Conservation (phyloP, 2,888 invertebrate species). For the Cephus pulcher region DNA sequence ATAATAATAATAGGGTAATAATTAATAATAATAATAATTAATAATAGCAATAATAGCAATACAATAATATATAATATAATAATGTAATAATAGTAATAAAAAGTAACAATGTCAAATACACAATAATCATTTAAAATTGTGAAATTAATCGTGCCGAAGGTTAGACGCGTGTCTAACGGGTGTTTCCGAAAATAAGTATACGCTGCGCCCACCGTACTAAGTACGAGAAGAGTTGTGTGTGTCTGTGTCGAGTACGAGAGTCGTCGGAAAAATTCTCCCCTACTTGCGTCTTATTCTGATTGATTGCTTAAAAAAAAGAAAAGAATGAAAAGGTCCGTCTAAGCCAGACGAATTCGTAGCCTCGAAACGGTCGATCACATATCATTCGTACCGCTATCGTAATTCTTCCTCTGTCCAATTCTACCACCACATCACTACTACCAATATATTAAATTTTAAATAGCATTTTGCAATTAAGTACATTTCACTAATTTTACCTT, state of each 20-base stretch:
- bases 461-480: constrained; percentile 40
- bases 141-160: constrained; percentile 30
- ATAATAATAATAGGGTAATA: constrained; percentile 37
- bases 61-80: constrained; percentile 33
- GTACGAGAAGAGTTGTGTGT: not conserved
- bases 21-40: constrained; percentile 32
- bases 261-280: not conserved
- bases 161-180: constrained; percentile 17
- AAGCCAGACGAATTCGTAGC: not conserved
- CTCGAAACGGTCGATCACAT: not conserved
- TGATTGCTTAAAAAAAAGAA: not conserved
- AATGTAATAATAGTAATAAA: constrained; percentile 44
- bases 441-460: constrained; percentile 42
- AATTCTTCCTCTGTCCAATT: constrained; percentile 14
- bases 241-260: not conserved
- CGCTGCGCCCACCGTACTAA: not conserved
- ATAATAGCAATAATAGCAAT: constrained; percentile 21
- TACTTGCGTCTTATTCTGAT: not conserved
- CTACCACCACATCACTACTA: constrained; percentile 41
- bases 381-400: not conserved
- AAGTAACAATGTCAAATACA: constrained; percentile 50
- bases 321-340: not conserved
- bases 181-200: not conserved
- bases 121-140: constrained; percentile 34
- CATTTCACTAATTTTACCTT: constrained; percentile 33